A percentile compares a stretch with the other conserved stretches of the same genome.
phyloP scores from a whole-genome alignment of 2,888 invertebrate species.

The Cataglyphis albicans region DNA sequence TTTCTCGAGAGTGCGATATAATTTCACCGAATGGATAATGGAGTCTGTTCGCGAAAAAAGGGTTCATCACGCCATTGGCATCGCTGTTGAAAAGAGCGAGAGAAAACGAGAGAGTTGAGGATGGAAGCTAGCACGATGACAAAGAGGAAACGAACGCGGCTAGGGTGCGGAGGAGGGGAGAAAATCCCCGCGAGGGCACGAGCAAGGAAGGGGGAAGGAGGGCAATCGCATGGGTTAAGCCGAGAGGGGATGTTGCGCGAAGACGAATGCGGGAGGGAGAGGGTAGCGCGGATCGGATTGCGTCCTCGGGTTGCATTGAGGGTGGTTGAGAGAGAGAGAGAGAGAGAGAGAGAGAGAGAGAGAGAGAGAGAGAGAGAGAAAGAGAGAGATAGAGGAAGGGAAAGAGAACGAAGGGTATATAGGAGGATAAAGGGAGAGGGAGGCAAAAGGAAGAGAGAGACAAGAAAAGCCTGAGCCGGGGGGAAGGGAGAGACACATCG shows the following conservation, averaged over 20 bases:
- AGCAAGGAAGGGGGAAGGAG: constrained; percentile 11
- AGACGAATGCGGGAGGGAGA: constrained; percentile 46
- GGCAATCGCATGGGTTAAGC: constrained; percentile 65
- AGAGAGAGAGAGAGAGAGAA: constrained; percentile 37
- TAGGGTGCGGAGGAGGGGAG: constrained; percentile 58
- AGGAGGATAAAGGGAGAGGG: constrained; percentile 46
- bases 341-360: constrained; percentile 7
- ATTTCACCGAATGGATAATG: neutral
- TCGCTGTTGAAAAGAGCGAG: constrained; percentile 67
- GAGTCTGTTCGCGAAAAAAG: constrained; percentile 27
- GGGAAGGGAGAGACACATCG: constrained; percentile 69
- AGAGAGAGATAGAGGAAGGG: constrained; percentile 6
- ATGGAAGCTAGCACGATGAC: constrained; percentile 70
- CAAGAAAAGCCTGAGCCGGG: neutral
- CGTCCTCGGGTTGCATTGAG: constrained; percentile 62
- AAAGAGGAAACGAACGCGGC: constrained; percentile 54
- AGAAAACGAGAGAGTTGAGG: constrained; percentile 63
- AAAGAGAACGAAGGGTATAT: constrained; percentile 41
- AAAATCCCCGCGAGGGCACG: constrained; percentile 62
- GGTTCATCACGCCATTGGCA: constrained; percentile 65
- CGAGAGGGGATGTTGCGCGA: constrained; percentile 64
- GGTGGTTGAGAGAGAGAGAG: constrained; percentile 53
- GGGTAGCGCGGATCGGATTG: constrained; percentile 72
- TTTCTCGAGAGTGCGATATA: neutral
- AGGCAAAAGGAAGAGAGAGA: constrained; percentile 42